Evolutionary conservation across 2,888 invertebrate species (phyloP), one percentile per base, ranked within the genome.

Genomic region (Nemotelus pantherinus): DNA sequence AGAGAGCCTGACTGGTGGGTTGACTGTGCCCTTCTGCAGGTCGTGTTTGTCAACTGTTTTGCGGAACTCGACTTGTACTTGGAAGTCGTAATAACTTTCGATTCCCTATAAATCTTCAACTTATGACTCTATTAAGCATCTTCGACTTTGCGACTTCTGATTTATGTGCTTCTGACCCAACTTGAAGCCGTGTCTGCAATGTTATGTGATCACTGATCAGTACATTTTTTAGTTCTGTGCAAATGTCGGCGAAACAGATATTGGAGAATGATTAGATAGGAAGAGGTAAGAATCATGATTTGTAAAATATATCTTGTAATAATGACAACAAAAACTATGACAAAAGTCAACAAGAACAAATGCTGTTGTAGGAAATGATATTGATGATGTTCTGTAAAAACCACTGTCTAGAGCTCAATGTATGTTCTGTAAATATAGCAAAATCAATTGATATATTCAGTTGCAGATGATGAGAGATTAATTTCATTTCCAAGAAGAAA

Each of bases 1-100:
- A 9, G 10, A 45, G 50, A 68, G 68, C 48, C 68, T 50, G 25
- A 25, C 25, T 25, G 50, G 25, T 39, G 25, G n/a, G 50, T 47
- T 53, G 68, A 53, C 50, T 50, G n/a, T 68, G 48, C 68, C 68
- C 68, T 68, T 68, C 50, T 68, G 39, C 50, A 68, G 68, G 50
- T 68, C 68, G 68, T 71, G 57, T 71, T 71, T 71, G 71, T 71
- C 71, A 71, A 71, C 71, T 57, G 41, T 47, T n/a, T 65, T 50
- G 6, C 65, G 65, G 65, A 3, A 44, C 50, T 71, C 44, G 55
- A 71, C 10, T 55, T 71, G 25, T 71, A 55, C 48, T 57, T 71
- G 55, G 57, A 44, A 71, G 71, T 57, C 55, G 41, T 55, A 68
- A 68, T 68, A 53, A 44, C 44, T 68, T 68, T 47, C 50, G 68